Evolutionary conservation across 2,113 vertebrate genomes (phyloP), one percentile per base, ranked within the genome.

Genomic region (Chlorodrepanis virens): DNA sequence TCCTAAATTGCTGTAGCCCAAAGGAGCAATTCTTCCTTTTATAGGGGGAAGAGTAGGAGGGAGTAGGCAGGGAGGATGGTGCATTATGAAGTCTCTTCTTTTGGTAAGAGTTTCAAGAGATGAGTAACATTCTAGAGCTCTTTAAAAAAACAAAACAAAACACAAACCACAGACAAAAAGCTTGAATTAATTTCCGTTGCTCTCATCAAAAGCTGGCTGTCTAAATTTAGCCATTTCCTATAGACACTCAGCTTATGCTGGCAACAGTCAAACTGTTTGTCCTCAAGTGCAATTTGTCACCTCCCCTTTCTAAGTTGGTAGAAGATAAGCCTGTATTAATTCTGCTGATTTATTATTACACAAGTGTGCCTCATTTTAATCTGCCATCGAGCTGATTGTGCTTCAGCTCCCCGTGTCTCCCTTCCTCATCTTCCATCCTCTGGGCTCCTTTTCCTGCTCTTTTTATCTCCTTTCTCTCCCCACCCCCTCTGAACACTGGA

Each of bases 151-250:
- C 8, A 9, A 29, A 47, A 42, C 56, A 65, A 89, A 79, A 83
- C 28, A 49, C 60, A 64, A 44, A 44, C 35, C 72, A 93, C 77
- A 87, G 60, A 56, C n/a, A 93, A 53, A 94, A 89, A 74, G 31
- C 88, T 70, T 83, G 74, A 90, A 96, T 95, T 88, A 83, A 60
- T 87, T 95, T 94, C 78, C 82, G 83, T 96, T 95, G 94, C 92
- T 92, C 25, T 94, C 75, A 87, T 95, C 76, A 90, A 87, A 89
- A 64, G 70, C 47, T 45, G 71, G 4, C 53, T 85, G 70, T 75
- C 93, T 90, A 87, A 95, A 87, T 77, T 83, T 92, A 92, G 85
- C 86, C 60, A 18, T 94, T 96, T 95, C 88, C 94, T 89, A 78
- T 63, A 92, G 88, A 89, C 25, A 1, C 80, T 76, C 50, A 70